Evolutionary conservation across 2,113 vertebrate genomes (phyloP), one percentile per base, ranked within the genome.

Genomic region (Channa maculata): DNA sequence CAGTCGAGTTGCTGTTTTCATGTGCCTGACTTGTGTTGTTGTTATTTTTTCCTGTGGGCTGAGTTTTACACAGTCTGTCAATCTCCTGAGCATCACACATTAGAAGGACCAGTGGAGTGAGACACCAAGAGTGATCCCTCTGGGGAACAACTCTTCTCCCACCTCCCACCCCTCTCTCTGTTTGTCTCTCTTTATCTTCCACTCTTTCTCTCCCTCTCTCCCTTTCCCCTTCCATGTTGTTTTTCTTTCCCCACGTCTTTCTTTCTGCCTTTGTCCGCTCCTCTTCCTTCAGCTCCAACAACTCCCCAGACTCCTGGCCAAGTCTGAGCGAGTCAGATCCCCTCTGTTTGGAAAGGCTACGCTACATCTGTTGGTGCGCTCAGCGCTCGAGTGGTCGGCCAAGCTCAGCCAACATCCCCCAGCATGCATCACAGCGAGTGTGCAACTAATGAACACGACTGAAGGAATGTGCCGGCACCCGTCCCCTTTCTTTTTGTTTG

Each of bases 61-160:
- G 86, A 84, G 81, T 91, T 91, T 93, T 92, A 91, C 91, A 93
- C 90, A 92, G 90, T 78, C 92, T 91, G 91, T 93, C 92, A 92
- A 91, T 92, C 91, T 91, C 83, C 84, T 90, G 92, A 92, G 88
- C 88, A 89, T 90, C 92, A 91, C 89, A 92, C 91, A 93, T 93
- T 92, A 93, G 85, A 91, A 89, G 91, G 91, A 90, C 90, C 92
- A 90, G 86, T 86, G 89, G 91, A 92, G 91, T 90, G 92, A 93
- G 88, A 91, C 90, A 85, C 83, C 80, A 75, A 88, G 89, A 91
- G 90, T 77, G 85, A 86, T 85, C 82, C 89, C 91, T 77, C 89
- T 55, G 78, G 89, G 89, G 88, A 87, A 62, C 65, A 63, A 59
- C 77, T 83, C 80, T 43, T 80, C 83, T 80, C 69, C 81, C 82